Conservation (phyloP, 2,113 vertebrate species). For the Lampris megalopsis region DNA sequence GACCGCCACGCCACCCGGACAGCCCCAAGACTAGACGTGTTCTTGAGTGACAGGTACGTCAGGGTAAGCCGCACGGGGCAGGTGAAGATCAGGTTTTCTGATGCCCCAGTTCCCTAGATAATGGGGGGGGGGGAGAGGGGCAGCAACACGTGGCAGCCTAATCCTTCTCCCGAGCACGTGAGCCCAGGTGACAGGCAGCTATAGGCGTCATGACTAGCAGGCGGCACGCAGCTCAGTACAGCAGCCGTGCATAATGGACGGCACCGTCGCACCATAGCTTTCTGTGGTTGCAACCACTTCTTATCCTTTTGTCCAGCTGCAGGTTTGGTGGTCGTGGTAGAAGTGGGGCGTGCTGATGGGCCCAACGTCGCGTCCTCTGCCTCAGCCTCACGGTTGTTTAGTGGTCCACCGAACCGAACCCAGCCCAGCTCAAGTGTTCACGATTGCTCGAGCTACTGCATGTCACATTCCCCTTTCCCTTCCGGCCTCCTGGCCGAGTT, state of each 20-base stretch:
- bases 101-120: slow-evolving; percentile 19
- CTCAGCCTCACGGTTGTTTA: too few relatives aligned
- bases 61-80: slow-evolving; percentile 11
- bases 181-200: slow-evolving; percentile 21
- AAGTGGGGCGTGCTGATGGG: not conserved
- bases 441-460: not conserved
- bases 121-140: slow-evolving; percentile 26
- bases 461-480: slow-evolving; percentile 14
- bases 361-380: not conserved
- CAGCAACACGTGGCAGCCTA: slow-evolving; percentile 18
- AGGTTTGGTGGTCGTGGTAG: not conserved
- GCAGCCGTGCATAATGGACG: not conserved
- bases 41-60: slow-evolving; percentile 53
- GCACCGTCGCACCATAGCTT: slow-evolving; percentile 20
- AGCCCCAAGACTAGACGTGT: too few relatives aligned
- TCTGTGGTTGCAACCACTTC: not conserved
- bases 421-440: too few relatives aligned
- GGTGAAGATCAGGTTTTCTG: slow-evolving; percentile 21
- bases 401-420: too few relatives aligned
- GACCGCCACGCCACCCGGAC: too few relatives aligned
- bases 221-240: slow-evolving; percentile 37
- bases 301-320: not conserved
- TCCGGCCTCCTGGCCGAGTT: slow-evolving; percentile 9
- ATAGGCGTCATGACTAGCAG: slow-evolving; percentile 32
- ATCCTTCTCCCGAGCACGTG: slow-evolving; percentile 38